A percentile compares a stretch with the other conserved stretches of the same genome.
Conservation (phyloP, 2,888 invertebrate species). For the Napeogenes sylphis region DNA sequence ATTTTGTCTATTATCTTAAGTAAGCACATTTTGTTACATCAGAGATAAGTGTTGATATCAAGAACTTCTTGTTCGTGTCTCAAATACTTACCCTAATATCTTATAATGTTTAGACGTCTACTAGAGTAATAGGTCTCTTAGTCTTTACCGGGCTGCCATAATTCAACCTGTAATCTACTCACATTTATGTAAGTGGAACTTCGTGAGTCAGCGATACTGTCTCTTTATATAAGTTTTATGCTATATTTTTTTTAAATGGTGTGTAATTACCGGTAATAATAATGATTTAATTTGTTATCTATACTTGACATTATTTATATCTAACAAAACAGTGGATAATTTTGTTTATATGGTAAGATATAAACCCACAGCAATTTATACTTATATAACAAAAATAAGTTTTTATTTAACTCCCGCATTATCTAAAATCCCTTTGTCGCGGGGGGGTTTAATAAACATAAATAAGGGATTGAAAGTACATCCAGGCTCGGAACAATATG, state of each 20-base stretch:
- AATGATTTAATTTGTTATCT: neutral
- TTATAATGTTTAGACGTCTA: conserved; percentile 25
- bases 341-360: too few relatives aligned
- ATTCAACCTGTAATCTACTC: conserved; percentile 23
- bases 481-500: too few relatives aligned
- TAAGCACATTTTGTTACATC: neutral
- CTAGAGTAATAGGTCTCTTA: conserved; percentile 27
- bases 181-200: conserved; percentile 22
- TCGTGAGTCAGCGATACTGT: conserved; percentile 15
- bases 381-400: too few relatives aligned
- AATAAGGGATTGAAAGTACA: too few relatives aligned
- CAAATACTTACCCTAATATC: conserved; percentile 35
- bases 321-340: too few relatives aligned
- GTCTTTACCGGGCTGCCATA: conserved; percentile 14
- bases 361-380: too few relatives aligned
- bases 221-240: neutral
- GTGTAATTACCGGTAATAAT: neutral
- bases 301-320: too few relatives aligned
- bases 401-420: too few relatives aligned
- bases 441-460: too few relatives aligned
- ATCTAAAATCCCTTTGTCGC: too few relatives aligned
- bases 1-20: too few relatives aligned
- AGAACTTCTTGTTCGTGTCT: conserved; percentile 40
- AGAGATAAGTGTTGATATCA: neutral
- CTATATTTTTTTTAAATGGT: neutral